Conservation (phyloP, 2,797 vertebrate genomes). For the Morus bassanus region DNA sequence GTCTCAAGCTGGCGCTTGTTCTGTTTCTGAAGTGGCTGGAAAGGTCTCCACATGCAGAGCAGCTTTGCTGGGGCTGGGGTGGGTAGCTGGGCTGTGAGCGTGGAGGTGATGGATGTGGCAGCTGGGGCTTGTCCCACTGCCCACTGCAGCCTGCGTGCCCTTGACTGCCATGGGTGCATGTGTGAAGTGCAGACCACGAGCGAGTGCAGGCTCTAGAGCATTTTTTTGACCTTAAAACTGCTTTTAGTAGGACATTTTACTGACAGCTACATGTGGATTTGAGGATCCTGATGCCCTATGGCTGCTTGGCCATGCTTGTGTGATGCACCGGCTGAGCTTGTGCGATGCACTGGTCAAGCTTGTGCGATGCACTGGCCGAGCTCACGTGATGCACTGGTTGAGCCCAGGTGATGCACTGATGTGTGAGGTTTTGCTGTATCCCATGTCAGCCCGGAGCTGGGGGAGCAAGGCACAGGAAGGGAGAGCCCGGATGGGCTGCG, state of each 20-base stretch:
- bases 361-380: background rate
- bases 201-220: background rate
- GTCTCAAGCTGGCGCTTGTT: background rate
- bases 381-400: rapidly evolving
- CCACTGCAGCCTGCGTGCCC: background rate
- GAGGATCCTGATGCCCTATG: background rate
- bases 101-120: no score
- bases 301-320: background rate
- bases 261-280: background rate
- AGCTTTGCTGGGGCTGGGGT: background rate
- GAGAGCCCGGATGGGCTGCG: background rate
- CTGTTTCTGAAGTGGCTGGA: background rate
- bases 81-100: background rate
- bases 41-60: no score
- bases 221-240: background rate
- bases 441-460: background rate
- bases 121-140: background rate
- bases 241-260: background rate
- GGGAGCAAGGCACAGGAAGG: background rate
- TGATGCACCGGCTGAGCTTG: background rate
- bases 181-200: background rate
- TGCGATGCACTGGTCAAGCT: no score
- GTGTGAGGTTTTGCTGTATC: background rate
- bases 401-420: background rate
- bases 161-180: rapidly evolving